phyloP scores from a whole-genome alignment of 2,797 vertebrate genomes.

The Protosalanx chinensis region DNA sequence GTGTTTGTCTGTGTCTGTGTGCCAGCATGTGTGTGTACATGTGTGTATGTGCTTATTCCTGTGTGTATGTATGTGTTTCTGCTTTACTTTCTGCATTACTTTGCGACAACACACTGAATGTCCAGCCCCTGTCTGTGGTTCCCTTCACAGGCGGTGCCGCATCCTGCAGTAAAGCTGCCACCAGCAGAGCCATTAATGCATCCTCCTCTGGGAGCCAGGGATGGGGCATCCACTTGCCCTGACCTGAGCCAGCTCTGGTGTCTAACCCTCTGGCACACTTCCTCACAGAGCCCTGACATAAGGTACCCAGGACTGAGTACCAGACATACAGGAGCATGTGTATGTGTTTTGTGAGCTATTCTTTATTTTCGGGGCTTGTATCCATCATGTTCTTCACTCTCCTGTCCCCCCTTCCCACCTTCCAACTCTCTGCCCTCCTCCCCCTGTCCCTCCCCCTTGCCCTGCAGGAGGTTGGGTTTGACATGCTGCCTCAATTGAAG shows the following conservation, averaged over 20 bases:
- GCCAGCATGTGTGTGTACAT: no score
- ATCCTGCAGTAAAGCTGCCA: slow-evolving; percentile 60
- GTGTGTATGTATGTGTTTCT: no score
- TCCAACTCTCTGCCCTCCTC: neutral
- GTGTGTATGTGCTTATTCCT: no score
- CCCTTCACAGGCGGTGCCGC: slow-evolving; percentile 27
- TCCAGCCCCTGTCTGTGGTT: neutral
- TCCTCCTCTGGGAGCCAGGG: neutral
- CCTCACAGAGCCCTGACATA: neutral
- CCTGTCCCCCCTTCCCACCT: neutral
- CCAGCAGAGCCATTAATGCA: neutral
- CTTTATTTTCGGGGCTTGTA: neutral
- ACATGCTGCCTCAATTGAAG: slow-evolving; percentile 50
- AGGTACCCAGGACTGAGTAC: neutral
- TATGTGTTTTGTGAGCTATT: neutral
- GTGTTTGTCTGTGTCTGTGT: no score
- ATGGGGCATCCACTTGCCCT: neutral
- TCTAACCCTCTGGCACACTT: neutral
- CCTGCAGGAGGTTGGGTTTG: slow-evolving; percentile 26
- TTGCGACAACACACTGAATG: neutral
- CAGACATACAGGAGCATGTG: neutral
- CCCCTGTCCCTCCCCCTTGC: slow-evolving; percentile 24
- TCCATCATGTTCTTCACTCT: neutral
- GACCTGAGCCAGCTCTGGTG: neutral
- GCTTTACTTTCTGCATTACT: neutral